Evolutionary conservation across 2,113 vertebrate genomes (phyloP).

Genomic region (Ranitomeya variabilis): DNA sequence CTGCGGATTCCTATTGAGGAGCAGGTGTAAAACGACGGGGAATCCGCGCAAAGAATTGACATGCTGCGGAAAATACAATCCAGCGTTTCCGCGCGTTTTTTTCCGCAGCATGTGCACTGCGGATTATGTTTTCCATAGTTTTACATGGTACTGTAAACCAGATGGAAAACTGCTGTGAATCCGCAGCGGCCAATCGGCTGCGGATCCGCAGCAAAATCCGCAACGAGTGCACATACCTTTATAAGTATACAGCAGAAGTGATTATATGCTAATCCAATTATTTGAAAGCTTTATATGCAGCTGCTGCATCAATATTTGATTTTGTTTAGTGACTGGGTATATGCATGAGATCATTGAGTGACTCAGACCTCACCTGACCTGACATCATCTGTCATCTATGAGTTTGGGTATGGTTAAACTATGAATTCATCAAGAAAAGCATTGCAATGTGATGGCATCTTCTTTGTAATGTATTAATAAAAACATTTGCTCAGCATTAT

Average conservation of each 20-base stretch:
- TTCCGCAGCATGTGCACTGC: too few species aligned
- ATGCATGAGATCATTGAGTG: background rate
- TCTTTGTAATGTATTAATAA: constrained; percentile 8
- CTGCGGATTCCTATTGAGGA: too few species aligned
- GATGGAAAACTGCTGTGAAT: too few species aligned
- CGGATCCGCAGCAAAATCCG: too few species aligned
- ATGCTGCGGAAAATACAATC: too few species aligned
- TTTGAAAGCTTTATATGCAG: background rate
- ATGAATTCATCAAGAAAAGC: background rate
- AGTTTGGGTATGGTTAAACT: background rate
- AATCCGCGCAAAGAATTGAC: too few species aligned
- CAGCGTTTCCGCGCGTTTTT: too few species aligned
- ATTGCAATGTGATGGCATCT: background rate
- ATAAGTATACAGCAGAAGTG: background rate
- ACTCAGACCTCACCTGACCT: background rate
- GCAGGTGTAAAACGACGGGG: too few species aligned
- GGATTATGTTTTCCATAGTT: too few species aligned
- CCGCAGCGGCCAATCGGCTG: too few species aligned
- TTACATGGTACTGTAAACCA: too few species aligned
- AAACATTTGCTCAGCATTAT: background rate
- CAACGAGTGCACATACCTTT: too few species aligned
- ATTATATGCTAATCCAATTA: background rate
- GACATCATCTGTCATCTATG: background rate
- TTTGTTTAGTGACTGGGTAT: background rate
- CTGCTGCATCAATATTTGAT: background rate